phyloP scores from a whole-genome alignment of 1,140 invertebrate species.

The Venturia canescens region DNA sequence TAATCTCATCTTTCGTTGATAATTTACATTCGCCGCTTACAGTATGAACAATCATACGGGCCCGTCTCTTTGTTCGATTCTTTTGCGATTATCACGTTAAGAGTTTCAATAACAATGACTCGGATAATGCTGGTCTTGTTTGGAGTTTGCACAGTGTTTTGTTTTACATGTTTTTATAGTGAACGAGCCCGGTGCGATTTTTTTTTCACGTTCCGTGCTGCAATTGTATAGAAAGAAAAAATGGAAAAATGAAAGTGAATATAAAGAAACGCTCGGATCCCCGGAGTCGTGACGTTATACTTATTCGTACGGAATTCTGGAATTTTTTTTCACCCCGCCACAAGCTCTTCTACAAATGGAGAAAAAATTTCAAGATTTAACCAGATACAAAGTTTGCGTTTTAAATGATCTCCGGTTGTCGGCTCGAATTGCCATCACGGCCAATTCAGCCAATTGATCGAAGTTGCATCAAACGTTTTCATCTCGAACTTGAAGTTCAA shows the following conservation, averaged over 20 bases:
- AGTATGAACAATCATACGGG: constrained; percentile 9
- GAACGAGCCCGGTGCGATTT: not conserved
- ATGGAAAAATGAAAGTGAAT: not conserved
- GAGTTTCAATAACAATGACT: constrained; percentile 18
- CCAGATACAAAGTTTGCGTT: constrained; percentile 2
- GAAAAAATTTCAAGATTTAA: not conserved
- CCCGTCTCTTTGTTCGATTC: not conserved
- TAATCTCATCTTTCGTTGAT: constrained; percentile 3
- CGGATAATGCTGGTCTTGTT: not conserved
- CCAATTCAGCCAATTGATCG: constrained; percentile 37
- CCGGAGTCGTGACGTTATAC: not conserved
- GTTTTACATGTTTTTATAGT: not conserved
- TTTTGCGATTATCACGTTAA: not conserved
- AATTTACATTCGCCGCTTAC: constrained; percentile 2
- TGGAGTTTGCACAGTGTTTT: not conserved
- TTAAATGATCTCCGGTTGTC: not conserved
- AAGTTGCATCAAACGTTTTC: not conserved
- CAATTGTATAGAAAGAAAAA: not conserved
- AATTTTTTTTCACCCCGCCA: constrained; percentile 7
- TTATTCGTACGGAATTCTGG: not conserved
- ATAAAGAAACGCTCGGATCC: too few relatives aligned
- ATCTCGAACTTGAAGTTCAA: not conserved
- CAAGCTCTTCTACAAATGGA: not conserved
- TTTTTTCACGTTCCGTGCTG: not conserved
- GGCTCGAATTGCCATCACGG: not conserved